Evolutionary conservation across 2,113 vertebrate genomes (phyloP), one percentile per base, ranked within the genome.

Genomic region (Bucco capensis): DNA sequence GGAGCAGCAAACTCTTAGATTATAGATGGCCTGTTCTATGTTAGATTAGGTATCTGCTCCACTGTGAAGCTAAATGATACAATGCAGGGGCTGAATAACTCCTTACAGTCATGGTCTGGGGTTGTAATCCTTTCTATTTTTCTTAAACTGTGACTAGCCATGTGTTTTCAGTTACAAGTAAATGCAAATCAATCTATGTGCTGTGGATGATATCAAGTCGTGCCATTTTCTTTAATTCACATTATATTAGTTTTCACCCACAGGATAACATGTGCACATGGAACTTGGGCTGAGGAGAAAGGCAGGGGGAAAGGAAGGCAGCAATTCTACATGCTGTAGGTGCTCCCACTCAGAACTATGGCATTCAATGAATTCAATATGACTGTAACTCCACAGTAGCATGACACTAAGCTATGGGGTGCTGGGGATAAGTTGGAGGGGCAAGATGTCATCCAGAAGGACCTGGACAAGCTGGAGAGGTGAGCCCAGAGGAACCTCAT

Each of bases 41-140:
- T 96, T 90, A 96, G 94, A 97, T 97, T 96, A 96, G 89, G 90
- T 95, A 96, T 96, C 94, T 96, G 89, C 90, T 96, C 74, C 93
- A 77, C 94, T 96, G 92, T 95, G 94, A 94, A 96, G 73, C 89
- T 92, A 94, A 95, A 96, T 67, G 88, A 90, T 85, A 93, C 90
- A 93, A 90, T 92, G 64, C 88, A 93, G 86, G 88, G 90, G 95
- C 76, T 96, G 95, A 86, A 64, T 90, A 91, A 87, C 91, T 96
- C 81, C 79, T 95, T 96, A 94, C 92, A 92, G 96, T 95, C 94
- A 92, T 89, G 96, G 92, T 96, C 87, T 94, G 75, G 64, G 84
- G 75, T 65, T 92, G 91, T 96, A 96, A 97, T 97, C 94, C 72
- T 93, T 95, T 94, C 94, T 91, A 86, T 84, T 96, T 92, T 91